Base-by-base conservation (phyloP, 2,113 vertebrate species). In the Ceyx cyanopectus region DNA sequence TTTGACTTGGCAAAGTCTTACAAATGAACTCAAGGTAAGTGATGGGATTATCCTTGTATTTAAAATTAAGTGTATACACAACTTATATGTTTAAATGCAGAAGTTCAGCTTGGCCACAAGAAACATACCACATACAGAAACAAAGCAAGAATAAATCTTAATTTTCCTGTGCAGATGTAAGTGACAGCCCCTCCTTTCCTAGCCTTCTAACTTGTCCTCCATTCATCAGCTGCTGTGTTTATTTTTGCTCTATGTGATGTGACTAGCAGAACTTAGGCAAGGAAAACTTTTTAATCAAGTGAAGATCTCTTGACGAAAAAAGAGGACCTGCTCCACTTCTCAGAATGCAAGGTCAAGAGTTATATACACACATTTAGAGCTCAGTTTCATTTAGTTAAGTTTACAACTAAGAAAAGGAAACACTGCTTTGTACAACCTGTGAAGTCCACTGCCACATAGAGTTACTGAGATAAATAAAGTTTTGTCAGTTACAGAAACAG, bases 201-300 rank as follows among this genome's bases (percentile, higher is more conserved):
- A 82, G 66, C 54, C 75, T 82, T 76, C 30, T 66, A 92, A 85
- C 60, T 82, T 72, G 78, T 93, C 58, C 75, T 91, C 77, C 78
- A 87, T 94, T 82, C 78, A 89, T 91, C 87, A 94, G 87, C 19
- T 56, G 13, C 19, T 58, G 27, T 92, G 85, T 94, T 96, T 96
- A 95, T 94, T 96, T 96, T 93, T 73, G 60, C 81, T 94, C 1
- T 26, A 76, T 65, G 63, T 69, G 85, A 89, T 82, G 74, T 94
- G 89, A 89, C 85, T 79, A 85, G 87, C 30, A 94, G 54, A 95
- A 96, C 63, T 92, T 32, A 34, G 40, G 93, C 81, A 95, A 89
- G 19, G 66, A 90, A 95, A 92, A 94, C 84, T 90, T 92, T 92
- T 93, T 81, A 95, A 92, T 89, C 84, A 89, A 93, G 57, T 86